A percentile compares a stretch with the other conserved stretches of the same genome.
phyloP scores from a whole-genome alignment of 2,888 invertebrate species.

The Pristionchus mayeri region DNA sequence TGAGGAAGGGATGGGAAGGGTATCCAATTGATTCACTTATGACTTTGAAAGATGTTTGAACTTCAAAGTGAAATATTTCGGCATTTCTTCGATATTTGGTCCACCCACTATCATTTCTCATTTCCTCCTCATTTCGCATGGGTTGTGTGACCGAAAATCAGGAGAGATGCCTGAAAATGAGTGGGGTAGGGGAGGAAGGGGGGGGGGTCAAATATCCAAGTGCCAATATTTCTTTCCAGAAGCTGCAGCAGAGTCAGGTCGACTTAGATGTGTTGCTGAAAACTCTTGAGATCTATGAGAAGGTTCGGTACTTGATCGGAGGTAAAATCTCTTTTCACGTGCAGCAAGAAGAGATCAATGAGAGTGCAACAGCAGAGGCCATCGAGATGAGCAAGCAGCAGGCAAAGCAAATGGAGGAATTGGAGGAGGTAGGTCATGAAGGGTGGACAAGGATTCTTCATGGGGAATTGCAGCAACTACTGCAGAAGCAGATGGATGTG shows the following conservation, averaged over 20 bases:
- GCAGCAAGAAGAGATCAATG: not conserved
- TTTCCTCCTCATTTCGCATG: too few species aligned
- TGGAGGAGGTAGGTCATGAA: not conserved
- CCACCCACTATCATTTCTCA: too few species aligned
- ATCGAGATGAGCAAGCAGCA: not conserved
- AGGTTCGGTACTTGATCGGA: not conserved
- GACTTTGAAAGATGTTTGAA: too few species aligned
- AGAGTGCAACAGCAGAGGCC: not conserved
- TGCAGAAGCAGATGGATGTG: not conserved
- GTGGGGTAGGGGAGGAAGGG: too few species aligned
- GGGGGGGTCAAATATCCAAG: too few species aligned
- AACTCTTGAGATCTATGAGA: not conserved
- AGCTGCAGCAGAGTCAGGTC: not conserved
- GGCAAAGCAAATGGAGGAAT: not conserved
- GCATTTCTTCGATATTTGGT: too few species aligned
- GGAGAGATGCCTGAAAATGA: too few species aligned
- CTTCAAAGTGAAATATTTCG: too few species aligned
- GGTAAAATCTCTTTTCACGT: not conserved
- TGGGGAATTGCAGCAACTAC: conserved; percentile 6
- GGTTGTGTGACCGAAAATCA: too few species aligned
- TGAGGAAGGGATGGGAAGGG: not conserved
- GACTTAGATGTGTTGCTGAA: not conserved
- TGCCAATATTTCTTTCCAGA: too few species aligned
- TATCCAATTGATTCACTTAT: too few species aligned
- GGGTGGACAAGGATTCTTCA: not conserved